phyloP scores from a whole-genome alignment of 2,113 vertebrate species.

The Condylura cristata region DNA sequence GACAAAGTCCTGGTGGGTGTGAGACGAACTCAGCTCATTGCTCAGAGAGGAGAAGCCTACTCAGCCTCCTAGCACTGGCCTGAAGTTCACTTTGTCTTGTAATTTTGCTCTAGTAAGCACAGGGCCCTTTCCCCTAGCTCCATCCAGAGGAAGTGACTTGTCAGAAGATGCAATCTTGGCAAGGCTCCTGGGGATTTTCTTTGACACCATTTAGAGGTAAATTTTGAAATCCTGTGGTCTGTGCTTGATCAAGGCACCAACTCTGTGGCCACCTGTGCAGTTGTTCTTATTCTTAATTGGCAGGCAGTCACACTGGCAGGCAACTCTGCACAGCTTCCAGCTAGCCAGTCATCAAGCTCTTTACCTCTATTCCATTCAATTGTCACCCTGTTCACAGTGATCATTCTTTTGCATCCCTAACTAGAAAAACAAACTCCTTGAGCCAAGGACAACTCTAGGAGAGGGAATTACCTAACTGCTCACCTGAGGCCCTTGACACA shows the following conservation, averaged over 20 bases:
- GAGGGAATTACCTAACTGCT: not conserved
- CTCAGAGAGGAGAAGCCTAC: not conserved
- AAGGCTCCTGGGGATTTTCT: not conserved
- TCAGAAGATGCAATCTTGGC: not conserved
- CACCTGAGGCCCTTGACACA: not conserved
- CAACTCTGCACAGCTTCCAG: not conserved
- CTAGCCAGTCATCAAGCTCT: not conserved
- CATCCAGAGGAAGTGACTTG: not conserved
- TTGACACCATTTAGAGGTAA: not conserved
- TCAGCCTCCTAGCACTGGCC: not conserved
- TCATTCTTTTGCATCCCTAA: not conserved
- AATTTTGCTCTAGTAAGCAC: not conserved
- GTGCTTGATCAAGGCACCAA: not conserved
- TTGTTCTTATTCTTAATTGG: not conserved
- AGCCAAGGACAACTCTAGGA: not conserved
- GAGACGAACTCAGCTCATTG: not conserved
- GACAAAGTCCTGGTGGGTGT: not conserved
- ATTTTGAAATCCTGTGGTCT: not conserved
- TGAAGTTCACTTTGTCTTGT: not conserved
- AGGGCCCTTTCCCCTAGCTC: not conserved
- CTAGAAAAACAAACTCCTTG: not conserved
- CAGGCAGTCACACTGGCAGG: not conserved
- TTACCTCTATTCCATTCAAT: not conserved
- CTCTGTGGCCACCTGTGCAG: not conserved
- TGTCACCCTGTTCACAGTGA: not conserved